Evolutionary conservation across 92 coral and sea anemone genomes (phyloP).

Genomic region (Porites lobata): DNA sequence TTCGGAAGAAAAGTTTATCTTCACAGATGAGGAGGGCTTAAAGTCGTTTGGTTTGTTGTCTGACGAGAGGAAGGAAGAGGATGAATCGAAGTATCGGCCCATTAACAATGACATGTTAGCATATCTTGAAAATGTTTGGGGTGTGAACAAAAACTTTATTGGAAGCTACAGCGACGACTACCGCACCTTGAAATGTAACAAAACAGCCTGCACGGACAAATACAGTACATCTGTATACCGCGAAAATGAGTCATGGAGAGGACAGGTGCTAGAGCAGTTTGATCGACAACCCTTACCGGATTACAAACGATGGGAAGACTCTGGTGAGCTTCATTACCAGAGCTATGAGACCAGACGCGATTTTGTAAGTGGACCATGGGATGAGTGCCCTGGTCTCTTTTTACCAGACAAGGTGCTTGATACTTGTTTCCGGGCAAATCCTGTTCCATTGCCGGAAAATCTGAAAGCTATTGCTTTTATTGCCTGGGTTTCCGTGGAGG

Average conservation of each 20-base stretch:
- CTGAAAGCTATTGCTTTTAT: background rate
- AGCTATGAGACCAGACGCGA: constrained; percentile 12
- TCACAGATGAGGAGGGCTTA: constrained; percentile 23
- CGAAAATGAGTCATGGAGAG: constrained; percentile 15
- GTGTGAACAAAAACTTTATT: constrained; percentile 21
- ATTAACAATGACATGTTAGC: background rate
- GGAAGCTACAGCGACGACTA: constrained; percentile 51
- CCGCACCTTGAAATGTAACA: background rate
- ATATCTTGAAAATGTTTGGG: constrained; percentile 46
- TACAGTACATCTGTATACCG: constrained; percentile 45
- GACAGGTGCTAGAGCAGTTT: constrained; percentile 22
- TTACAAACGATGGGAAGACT: constrained; percentile 21
- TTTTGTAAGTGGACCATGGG: constrained; percentile 47
- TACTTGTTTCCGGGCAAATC: constrained; percentile 22
- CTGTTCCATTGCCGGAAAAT: constrained; percentile 13
- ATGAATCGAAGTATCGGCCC: constrained; percentile 12
- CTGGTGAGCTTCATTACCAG: constrained; percentile 56
- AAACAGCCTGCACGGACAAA: constrained; percentile 51
- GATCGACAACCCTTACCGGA: constrained; percentile 61
- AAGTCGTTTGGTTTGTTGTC: constrained; percentile 24
- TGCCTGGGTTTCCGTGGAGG: constrained; percentile 47
- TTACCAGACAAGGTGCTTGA: constrained; percentile 53
- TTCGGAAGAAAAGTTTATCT: constrained; percentile 34
- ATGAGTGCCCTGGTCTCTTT: background rate
- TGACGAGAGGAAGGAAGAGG: constrained; percentile 50